Evolutionary conservation across 2,888 invertebrate species (phyloP).

Genomic region (Drosophila niveifrons): DNA sequence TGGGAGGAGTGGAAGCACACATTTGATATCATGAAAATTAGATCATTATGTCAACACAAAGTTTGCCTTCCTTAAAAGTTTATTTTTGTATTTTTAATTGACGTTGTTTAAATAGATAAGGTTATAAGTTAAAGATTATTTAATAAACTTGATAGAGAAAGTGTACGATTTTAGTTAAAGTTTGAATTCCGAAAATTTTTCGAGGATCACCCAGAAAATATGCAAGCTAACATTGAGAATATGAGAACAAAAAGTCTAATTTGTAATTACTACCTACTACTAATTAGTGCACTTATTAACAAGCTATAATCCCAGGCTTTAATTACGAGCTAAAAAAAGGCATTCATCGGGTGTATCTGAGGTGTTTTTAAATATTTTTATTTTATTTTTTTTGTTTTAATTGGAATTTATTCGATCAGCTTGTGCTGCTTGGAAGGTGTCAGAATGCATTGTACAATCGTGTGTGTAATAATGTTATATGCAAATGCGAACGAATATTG

Average conservation of each 20-base stretch:
- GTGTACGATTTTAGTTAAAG: too few species aligned
- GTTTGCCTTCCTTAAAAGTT: neutral
- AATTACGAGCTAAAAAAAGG: neutral
- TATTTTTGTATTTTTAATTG: neutral
- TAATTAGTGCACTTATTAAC: neutral
- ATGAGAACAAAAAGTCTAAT: neutral
- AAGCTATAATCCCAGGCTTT: neutral
- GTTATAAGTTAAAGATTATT: too few species aligned
- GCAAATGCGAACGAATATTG: conserved; percentile 19
- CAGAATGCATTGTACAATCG: conserved; percentile 48
- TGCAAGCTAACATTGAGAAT: too few species aligned
- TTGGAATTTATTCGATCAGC: neutral
- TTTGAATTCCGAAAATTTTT: too few species aligned
- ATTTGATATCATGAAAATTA: neutral
- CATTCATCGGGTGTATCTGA: neutral
- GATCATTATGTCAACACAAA: neutral
- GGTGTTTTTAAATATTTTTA: neutral
- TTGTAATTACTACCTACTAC: too few species aligned
- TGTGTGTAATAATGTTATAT: conserved; percentile 7
- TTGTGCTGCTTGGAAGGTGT: conserved; percentile 42
- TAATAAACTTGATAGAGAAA: too few species aligned
- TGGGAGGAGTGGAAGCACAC: neutral
- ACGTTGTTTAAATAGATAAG: too few species aligned
- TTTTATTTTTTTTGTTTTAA: neutral
- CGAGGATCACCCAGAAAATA: too few species aligned